Evolutionary conservation across 2,888 invertebrate genomes (phyloP).

Genomic region (Zhuqinia jingwanae): DNA sequence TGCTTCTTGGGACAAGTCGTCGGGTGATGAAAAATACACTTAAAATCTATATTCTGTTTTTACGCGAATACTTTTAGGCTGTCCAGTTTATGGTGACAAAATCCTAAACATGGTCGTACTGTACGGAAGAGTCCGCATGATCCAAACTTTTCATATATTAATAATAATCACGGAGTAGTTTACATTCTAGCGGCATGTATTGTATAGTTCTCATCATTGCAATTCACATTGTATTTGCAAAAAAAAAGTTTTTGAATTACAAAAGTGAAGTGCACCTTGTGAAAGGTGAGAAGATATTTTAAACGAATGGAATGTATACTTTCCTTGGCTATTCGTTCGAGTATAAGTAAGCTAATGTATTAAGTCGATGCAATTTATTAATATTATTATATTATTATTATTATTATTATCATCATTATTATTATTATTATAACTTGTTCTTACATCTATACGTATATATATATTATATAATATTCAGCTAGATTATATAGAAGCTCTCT

Average conservation of each 20-base stretch:
- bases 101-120: conserved; percentile 43
- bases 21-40: neutral
- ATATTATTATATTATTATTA: conserved; percentile 23
- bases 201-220: neutral
- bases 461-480: neutral
- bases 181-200: neutral
- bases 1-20: neutral
- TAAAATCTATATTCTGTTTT: neutral
- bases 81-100: conserved; percentile 10
- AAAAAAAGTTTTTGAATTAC: too few species aligned
- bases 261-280: neutral
- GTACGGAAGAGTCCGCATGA: conserved; percentile 18
- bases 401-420: conserved; percentile 26
- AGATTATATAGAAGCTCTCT: conserved; percentile 64
- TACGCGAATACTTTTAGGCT: conserved; percentile 17
- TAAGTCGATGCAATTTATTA: conserved; percentile 44
- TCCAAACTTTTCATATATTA: neutral
- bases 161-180: conserved; percentile 3
- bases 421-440: conserved; percentile 27
- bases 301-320: neutral
- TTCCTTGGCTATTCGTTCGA: conserved; percentile 10
- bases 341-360: conserved; percentile 20
- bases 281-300: conserved; percentile 1
- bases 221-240: neutral
- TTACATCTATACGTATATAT: neutral